Evolutionary conservation across 2,888 invertebrate species (phyloP).

Genomic region (Dysmachus trigonus): DNA sequence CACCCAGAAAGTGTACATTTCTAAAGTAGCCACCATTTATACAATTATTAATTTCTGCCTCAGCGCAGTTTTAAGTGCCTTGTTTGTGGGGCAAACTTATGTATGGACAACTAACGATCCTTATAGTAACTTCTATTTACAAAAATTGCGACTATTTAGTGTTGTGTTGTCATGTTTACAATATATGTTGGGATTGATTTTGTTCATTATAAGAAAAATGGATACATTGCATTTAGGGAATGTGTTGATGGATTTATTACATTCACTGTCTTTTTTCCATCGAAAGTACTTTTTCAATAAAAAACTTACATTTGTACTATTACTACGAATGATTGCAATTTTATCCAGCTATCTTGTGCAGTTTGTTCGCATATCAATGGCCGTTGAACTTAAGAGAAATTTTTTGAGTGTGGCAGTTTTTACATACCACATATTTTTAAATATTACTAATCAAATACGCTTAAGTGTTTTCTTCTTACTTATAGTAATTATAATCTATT

Average conservation of each 20-base stretch:
- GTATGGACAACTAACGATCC: background rate
- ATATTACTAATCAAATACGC: background rate
- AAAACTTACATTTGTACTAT: background rate
- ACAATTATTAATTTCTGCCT: background rate
- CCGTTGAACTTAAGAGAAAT: background rate
- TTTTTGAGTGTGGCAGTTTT: background rate
- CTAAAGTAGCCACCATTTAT: background rate
- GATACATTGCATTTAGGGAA: background rate
- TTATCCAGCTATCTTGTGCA: background rate
- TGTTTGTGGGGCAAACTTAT: background rate
- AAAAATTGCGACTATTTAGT: background rate
- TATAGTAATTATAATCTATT: background rate
- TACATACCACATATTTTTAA: background rate
- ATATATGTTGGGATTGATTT: background rate
- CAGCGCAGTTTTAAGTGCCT: background rate
- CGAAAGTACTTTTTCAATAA: background rate
- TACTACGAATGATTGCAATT: background rate
- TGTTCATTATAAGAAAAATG: background rate
- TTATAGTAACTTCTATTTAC: background rate
- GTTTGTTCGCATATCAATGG: background rate
- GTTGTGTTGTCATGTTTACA: background rate
- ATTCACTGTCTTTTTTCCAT: background rate
- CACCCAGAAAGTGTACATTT: background rate
- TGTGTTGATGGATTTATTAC: background rate
- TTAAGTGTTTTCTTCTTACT: background rate